Base-by-base conservation (phyloP, 1,140 invertebrate species). In the Streblospio benedicti region DNA sequence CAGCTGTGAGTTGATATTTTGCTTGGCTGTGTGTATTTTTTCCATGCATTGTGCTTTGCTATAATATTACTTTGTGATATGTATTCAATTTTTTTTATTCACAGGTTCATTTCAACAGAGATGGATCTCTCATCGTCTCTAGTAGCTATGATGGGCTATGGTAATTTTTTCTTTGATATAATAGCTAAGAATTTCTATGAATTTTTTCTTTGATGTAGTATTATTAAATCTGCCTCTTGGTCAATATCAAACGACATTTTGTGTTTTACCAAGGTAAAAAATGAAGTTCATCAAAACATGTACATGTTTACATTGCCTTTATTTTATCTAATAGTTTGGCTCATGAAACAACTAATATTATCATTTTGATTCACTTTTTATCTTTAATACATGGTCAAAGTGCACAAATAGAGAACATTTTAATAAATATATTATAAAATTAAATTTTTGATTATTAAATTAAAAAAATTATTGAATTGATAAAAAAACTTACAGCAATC, bases 91-190 rank as follows among this genome's bases (percentile, higher is more conserved):
- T 51, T 4, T 32, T 32, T 31, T 25, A 43, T 52, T 54, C 14
- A 20, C 60, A 63, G 61, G 61, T 63, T 53, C 91, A 97, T 80
- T 99, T 99, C 73, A 99, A 98, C 77, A 85, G 96, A 77, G 96
- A 99, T 81, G 96, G 96, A 4, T 93, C 93, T 23, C 82, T 99
- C 45, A 97, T 99, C 76, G 93, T 98, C 2, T 97, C 95, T 20
- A 94, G 92, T 67, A 97, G 93, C 82, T 99, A 99, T 79, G 97
- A 99, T 83, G 97, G 97, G 9, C 83, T 99, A 64, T 59, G 56
- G 61, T 63, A 38, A 51, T 35, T 41, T 14, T 16, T 38, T 55
- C 27, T 53, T 12, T 12, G 20, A 14, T 49, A 25, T 4, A 18
- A 50, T 50, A 16, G 28, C 28, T 50, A 25, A 1, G 28, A 50